Conservation (phyloP, 1,140 invertebrate species). For the Maniola jurtina region DNA sequence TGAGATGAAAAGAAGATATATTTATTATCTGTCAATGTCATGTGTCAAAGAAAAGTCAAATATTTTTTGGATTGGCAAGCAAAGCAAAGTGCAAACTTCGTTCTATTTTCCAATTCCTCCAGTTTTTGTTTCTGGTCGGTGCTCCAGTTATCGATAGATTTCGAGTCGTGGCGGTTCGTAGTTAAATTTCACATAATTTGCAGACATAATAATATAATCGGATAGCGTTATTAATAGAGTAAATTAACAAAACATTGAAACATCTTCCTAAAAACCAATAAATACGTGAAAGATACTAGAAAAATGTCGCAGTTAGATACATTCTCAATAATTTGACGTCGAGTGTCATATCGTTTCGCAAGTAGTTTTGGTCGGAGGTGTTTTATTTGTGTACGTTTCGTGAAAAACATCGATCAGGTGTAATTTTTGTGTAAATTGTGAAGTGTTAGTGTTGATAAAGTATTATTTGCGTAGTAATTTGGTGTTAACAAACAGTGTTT, state of each 20-base stretch:
- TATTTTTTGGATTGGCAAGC: constrained; percentile 13
- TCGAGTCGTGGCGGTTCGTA: constrained; percentile 24
- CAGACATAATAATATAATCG: constrained; percentile 18
- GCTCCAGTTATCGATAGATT: constrained; percentile 33
- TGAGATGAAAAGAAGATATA: too few species aligned
- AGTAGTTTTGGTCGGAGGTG: constrained; percentile 55
- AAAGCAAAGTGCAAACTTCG: background rate
- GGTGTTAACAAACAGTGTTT: constrained; percentile 8
- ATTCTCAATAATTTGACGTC: constrained; percentile 42
- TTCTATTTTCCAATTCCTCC: background rate
- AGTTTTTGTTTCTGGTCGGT: background rate
- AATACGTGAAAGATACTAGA: background rate
- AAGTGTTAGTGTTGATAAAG: constrained; percentile 22
- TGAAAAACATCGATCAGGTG: constrained; percentile 43
- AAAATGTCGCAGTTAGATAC: constrained; percentile 8
- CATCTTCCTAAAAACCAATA: background rate
- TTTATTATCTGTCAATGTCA: constrained; percentile 6
- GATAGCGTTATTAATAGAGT: constrained; percentile 14
- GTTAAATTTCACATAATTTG: background rate
- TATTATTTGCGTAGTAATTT: constrained; percentile 8
- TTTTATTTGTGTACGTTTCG: constrained; percentile 61
- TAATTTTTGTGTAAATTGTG: constrained; percentile 32
- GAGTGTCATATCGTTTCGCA: constrained; percentile 55
- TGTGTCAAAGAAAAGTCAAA: constrained; percentile 9
- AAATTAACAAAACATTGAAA: background rate